These are phyloP conservation scores for Serilophus lunatus DNA, from an alignment of 2,113 vertebrate species.

Conservation along the genomic window DNA sequence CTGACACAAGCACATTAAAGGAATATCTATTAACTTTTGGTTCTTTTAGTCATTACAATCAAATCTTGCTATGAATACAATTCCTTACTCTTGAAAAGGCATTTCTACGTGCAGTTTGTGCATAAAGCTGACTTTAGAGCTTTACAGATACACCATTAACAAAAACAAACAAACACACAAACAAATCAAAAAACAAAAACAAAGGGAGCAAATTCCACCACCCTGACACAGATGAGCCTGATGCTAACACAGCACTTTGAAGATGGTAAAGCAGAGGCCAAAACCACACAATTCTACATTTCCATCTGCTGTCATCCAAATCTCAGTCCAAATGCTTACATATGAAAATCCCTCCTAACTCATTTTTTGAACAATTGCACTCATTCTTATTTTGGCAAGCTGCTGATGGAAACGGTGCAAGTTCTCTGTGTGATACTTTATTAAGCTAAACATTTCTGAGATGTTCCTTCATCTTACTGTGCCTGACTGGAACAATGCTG, in stretches of 20 bases:
- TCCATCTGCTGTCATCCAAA: not conserved
- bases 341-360: not conserved
- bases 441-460: not conserved
- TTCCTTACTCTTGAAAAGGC: not conserved
- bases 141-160: not conserved
- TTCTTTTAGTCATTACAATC: not conserved
- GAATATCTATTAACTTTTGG: not conserved
- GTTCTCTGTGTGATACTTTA: not conserved
- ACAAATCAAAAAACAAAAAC: too few relatives aligned
- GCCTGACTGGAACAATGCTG: not conserved
- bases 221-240: not conserved
- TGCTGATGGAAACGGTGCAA: not conserved
- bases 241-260: not conserved
- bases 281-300: accelerated
- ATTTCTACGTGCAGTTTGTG: not conserved
- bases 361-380: not conserved
- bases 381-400: not conserved
- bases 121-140: not conserved
- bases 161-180: not conserved
- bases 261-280: not conserved
- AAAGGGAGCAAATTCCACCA: not conserved
- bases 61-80: not conserved
- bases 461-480: not conserved
- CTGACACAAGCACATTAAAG: not conserved
- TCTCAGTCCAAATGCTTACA: not conserved